Evolutionary conservation across 2,797 vertebrate species (phyloP).

Genomic region (Oceanodroma leucorhoa): DNA sequence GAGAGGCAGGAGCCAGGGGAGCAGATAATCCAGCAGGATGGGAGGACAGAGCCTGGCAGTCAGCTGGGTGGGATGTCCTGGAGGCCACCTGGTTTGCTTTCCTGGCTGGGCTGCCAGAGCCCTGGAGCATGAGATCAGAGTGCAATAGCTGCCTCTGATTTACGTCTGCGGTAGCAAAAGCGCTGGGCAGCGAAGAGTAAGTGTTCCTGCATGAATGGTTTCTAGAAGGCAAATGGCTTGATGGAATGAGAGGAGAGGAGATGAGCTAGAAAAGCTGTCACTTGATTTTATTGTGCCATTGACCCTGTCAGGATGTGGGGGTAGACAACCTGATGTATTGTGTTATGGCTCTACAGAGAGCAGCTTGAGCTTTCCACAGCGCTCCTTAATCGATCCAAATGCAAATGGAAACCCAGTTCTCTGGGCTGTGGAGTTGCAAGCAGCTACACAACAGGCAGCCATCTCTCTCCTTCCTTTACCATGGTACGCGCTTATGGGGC

Average conservation of each 20-base stretch:
- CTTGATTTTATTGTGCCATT: neutral
- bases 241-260: neutral
- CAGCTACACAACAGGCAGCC: neutral
- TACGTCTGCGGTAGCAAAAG: neutral
- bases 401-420: neutral
- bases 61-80: neutral
- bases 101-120: neutral
- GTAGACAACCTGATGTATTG: neutral
- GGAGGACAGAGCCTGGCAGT: neutral
- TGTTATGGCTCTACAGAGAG: neutral
- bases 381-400: neutral
- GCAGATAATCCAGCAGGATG: neutral
- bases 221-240: neutral
- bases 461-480: neutral
- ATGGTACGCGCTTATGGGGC: accelerated
- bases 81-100: neutral
- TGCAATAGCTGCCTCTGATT: neutral
- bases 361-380: neutral
- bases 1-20: neutral
- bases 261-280: neutral
- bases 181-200: neutral
- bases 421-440: neutral
- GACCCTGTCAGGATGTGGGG: neutral
- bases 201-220: neutral
- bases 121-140: neutral